Conservation (phyloP, 2,113 vertebrate genomes). For the Perognathus longimembris region DNA sequence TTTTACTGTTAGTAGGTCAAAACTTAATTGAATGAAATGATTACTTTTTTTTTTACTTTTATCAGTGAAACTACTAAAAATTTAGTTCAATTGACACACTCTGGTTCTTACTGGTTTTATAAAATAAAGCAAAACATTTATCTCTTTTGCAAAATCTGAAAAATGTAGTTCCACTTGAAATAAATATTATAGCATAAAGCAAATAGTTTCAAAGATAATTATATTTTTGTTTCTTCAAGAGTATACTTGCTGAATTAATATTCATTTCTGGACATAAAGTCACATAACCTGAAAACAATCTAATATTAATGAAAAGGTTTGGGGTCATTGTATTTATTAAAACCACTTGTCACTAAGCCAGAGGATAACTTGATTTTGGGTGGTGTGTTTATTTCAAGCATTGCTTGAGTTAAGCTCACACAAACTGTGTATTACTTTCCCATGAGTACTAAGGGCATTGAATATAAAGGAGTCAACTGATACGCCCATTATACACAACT, state of each 20-base stretch:
- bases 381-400: not conserved
- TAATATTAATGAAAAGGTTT: not conserved
- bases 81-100: not conserved
- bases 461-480: not conserved
- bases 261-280: not conserved
- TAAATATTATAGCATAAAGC: not conserved
- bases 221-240: conserved; percentile 36
- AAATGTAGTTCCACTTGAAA: conserved; percentile 24
- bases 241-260: conserved; percentile 19
- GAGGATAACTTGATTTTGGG: not conserved
- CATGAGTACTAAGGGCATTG: no score
- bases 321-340: not conserved
- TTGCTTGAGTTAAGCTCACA: not conserved
- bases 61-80: conserved; percentile 30
- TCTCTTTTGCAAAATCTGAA: conserved; percentile 2
- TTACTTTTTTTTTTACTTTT: conserved; percentile 7
- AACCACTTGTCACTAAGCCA: not conserved
- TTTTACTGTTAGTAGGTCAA: conserved; percentile 55
- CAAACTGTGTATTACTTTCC: not conserved
- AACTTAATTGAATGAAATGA: conserved; percentile 51
- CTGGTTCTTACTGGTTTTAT: not conserved
- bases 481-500: not conserved
- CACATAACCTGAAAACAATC: not conserved
- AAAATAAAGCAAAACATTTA: not conserved
- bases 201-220: conserved; percentile 43